Base-by-base conservation (phyloP, 37 sponge, comb jelly and placozoan species). In the Beroe ovata region DNA sequence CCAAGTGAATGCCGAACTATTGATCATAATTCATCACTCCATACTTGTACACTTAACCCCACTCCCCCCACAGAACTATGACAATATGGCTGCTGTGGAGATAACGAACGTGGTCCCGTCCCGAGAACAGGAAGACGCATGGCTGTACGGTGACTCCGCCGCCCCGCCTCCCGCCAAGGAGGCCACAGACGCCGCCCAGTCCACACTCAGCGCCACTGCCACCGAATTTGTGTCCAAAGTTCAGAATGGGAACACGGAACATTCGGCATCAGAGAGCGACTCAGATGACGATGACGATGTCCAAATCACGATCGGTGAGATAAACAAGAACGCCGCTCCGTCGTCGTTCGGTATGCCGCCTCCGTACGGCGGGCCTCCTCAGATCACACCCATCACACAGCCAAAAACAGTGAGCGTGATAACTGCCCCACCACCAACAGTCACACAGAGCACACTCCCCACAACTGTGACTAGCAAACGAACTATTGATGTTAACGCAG, bases 261-360 rank as follows among this genome's bases (percentile, higher is more conserved):
- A 90, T 29, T 35, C 54, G 8, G 77, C 40, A 28, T 84, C 88
- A n/a, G 58, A 40, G 4, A 89, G 89, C 60, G 91, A 91, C 59
- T 77, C 64, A 35, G 92, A 91, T 69, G 95, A 94, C 23, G 89
- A 88, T 92, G 94, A 94, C 89, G 96, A 96, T 91, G 93, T 94
- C 35, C 93, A 95, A 90, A 95, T 95, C 20, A 91, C 90, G 11
- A 94, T 95, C 69, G 96, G 94, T 32, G 91, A 92, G 64, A 94
- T 95, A 36, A 89, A 90, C 54, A 77, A 77, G 47, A 77, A 77
- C 23, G 84, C 84, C 21, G 84, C 84, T 2, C 69, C 69, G 16
- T 25, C 69, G 11, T 19, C 69, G 6, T 66, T 66, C 36, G 69
- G 69, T 18, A 66, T 66, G 69, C 28, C 84, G 1, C 21, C 58